A percentile compares a stretch with the other conserved stretches of the same genome.
These are phyloP conservation scores for Agraylea sexmaculata DNA, from an alignment of 1,140 invertebrate genomes.

Conservation along the genomic window DNA sequence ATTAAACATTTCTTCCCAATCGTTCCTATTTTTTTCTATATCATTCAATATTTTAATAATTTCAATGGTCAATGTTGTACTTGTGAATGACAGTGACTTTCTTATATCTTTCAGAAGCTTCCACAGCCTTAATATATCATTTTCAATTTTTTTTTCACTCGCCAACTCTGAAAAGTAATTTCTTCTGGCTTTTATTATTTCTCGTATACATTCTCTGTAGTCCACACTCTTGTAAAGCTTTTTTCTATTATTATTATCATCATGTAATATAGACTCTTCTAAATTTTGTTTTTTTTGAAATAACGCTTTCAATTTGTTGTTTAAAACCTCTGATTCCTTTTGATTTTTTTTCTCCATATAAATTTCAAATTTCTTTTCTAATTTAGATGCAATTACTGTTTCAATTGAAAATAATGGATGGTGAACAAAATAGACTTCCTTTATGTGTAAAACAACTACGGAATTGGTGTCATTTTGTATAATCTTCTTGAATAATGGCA, in stretches of 20 bases:
- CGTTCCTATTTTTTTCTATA: constrained; percentile 11
- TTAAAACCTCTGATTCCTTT: constrained; percentile 1
- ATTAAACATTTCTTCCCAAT: constrained; percentile 17
- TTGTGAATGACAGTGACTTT: constrained; percentile 9
- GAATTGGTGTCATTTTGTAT: constrained; percentile 2
- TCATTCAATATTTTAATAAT: constrained; percentile 14
- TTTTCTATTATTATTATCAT: constrained; percentile 12
- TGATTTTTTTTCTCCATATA: constrained; percentile 6
- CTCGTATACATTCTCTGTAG: constrained; percentile 12
- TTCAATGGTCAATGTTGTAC: constrained; percentile 13
- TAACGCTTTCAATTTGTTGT: constrained; percentile 10
- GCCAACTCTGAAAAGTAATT: constrained; percentile 9
- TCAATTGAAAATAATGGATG: constrained; percentile 21
- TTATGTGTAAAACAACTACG: constrained; percentile 10
- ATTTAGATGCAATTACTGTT: constrained; percentile 15
- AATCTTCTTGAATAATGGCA: too few relatives aligned
- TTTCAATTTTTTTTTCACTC: constrained; percentile 12
- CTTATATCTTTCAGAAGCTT: constrained; percentile 17
- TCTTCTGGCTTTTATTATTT: constrained; percentile 17
- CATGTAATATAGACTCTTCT: constrained; percentile 4
- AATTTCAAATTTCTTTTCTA: constrained; percentile 10
- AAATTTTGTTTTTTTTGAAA: constrained; percentile 8
- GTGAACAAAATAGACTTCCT: constrained; percentile 13
- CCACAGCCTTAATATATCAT: constrained; percentile 14
- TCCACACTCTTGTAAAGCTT: constrained; percentile 13